These are phyloP conservation scores for Teleogryllus occipitalis DNA, from an alignment of 1,140 invertebrate genomes.

Conservation along the genomic window DNA sequence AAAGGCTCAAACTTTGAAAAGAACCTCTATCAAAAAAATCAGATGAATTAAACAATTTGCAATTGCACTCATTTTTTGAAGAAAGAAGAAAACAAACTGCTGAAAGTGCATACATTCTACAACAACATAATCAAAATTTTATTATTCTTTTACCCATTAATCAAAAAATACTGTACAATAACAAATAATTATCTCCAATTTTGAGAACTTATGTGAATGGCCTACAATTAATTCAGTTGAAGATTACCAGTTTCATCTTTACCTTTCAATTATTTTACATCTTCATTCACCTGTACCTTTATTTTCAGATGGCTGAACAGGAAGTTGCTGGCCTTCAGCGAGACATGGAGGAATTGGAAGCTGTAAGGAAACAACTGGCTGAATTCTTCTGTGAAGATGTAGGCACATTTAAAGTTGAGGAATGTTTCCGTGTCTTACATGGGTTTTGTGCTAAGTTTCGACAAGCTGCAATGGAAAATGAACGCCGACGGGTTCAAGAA, in stretches of 20 bases:
- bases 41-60: too few relatives aligned
- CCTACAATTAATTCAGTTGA: neutral
- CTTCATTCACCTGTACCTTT: constrained; percentile 19
- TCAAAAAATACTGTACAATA: too few relatives aligned
- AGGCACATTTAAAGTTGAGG: constrained; percentile 85
- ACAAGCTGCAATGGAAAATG: constrained; percentile 74
- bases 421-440: constrained; percentile 85
- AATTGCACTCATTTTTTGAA: too few relatives aligned
- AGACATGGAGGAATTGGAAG: constrained; percentile 74
- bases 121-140: too few relatives aligned
- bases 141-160: too few relatives aligned
- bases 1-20: too few relatives aligned
- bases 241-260: neutral
- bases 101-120: too few relatives aligned
- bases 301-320: constrained; percentile 61
- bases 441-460: constrained; percentile 80
- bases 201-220: too few relatives aligned
- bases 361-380: constrained; percentile 65
- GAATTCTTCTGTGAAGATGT: constrained; percentile 94
- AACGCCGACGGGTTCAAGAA: constrained; percentile 65
- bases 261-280: neutral
- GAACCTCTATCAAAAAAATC: too few relatives aligned
- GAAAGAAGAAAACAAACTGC: too few relatives aligned
- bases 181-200: too few relatives aligned
- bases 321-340: constrained; percentile 69